A percentile compares a stretch with the other conserved stretches of the same genome.
These are phyloP conservation scores for Neomorphus geoffroyi DNA, from an alignment of 2,797 vertebrate species.

Conservation along the genomic window DNA sequence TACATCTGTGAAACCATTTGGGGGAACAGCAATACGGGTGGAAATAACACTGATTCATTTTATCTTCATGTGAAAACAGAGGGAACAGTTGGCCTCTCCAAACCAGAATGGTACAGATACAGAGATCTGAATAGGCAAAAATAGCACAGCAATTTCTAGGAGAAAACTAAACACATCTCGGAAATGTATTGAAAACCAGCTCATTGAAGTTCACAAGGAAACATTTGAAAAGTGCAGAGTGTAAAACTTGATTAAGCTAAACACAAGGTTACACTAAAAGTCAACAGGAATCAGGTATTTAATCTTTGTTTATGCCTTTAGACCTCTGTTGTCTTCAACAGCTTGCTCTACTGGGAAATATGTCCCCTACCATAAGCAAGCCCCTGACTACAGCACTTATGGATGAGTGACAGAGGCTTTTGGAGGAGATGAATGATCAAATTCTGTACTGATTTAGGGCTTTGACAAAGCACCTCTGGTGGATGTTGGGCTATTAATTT, in stretches of 20 bases:
- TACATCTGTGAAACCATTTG: slow-evolving; percentile 64
- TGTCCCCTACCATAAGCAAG: background rate
- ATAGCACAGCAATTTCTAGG: slow-evolving; percentile 47
- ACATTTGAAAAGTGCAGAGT: background rate
- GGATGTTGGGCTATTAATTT: background rate
- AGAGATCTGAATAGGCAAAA: slow-evolving; percentile 52
- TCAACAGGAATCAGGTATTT: background rate
- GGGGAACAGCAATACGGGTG: slow-evolving; percentile 5
- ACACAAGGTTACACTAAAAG: background rate
- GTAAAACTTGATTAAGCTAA: background rate
- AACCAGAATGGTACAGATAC: slow-evolving; percentile 32
- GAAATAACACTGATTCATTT: slow-evolving; percentile 63
- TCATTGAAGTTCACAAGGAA: background rate
- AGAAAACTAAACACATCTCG: background rate
- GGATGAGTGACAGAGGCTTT: background rate
- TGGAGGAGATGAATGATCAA: background rate
- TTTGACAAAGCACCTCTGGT: background rate
- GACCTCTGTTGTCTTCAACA: background rate
- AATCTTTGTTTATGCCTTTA: background rate
- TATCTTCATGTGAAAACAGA: slow-evolving; percentile 47
- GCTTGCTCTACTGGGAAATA: background rate
- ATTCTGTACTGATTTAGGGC: background rate
- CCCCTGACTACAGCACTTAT: background rate
- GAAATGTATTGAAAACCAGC: background rate
- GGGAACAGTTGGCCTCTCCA: slow-evolving; percentile 61